Percentiles rank a stretch among this genome's conserved stretches.
Conservation (phyloP, 2,888 invertebrate genomes). For the Pyrocoelia pectoralis region DNA sequence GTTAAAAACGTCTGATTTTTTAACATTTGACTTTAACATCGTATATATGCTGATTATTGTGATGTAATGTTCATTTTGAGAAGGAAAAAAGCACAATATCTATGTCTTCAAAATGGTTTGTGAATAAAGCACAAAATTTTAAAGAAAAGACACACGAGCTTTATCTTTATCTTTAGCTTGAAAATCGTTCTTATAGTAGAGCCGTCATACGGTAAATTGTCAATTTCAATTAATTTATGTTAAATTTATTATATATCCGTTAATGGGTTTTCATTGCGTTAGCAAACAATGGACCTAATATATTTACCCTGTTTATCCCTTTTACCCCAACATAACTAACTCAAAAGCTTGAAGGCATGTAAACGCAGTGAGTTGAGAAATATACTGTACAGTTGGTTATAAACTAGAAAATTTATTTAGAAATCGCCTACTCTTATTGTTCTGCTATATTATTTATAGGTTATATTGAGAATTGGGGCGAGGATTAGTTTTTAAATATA, state of each 20-base stretch:
- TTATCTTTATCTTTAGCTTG: too few relatives aligned
- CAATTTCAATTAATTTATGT: slow-evolving; percentile 5
- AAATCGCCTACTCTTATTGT: neutral
- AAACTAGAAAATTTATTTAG: neutral
- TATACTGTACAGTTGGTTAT: slow-evolving; percentile 9
- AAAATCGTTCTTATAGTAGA: too few relatives aligned
- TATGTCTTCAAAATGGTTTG: too few relatives aligned
- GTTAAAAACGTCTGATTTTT: too few relatives aligned
- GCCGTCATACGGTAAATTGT: slow-evolving; percentile 6
- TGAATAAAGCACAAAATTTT: too few relatives aligned
- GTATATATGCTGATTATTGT: too few relatives aligned
- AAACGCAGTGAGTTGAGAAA: slow-evolving; percentile 12
- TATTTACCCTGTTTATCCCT: slow-evolving; percentile 10
- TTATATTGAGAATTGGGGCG: neutral
- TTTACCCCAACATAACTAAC: slow-evolving; percentile 15
- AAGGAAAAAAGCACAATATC: too few relatives aligned
- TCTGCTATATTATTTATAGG: neutral
- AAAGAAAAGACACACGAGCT: too few relatives aligned
- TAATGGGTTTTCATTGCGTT: slow-evolving; percentile 11
- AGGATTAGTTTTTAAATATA: neutral
- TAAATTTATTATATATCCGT: slow-evolving; percentile 7
- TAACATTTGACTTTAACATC: too few relatives aligned
- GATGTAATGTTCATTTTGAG: too few relatives aligned
- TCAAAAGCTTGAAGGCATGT: slow-evolving; percentile 9
- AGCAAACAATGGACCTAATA: slow-evolving; percentile 12